A percentile compares a stretch with the other conserved stretches of the same genome.
Conservation (phyloP, 2,797 vertebrate species). For the Enoplosus armatus region DNA sequence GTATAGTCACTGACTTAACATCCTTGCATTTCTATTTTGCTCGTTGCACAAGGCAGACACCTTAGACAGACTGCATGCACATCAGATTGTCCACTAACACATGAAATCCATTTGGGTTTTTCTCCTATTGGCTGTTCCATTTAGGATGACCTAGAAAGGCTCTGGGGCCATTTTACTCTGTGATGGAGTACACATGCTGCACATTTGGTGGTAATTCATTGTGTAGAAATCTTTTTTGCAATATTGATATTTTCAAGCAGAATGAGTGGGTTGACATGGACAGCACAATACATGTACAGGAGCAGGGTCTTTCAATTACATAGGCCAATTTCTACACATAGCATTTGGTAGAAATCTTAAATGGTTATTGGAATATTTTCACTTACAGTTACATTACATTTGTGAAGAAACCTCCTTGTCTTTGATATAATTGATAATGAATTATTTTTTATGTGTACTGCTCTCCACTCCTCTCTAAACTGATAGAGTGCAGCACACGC, state of each 20-base stretch:
- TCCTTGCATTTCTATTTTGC: slow-evolving; percentile 23
- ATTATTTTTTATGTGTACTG: neutral
- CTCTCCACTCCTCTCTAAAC: neutral
- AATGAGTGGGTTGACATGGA: neutral
- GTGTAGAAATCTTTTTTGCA: neutral
- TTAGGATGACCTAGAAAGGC: slow-evolving; percentile 58
- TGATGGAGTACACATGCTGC: slow-evolving; percentile 4
- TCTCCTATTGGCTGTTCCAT: slow-evolving; percentile 20
- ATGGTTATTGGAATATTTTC: slow-evolving; percentile 6
- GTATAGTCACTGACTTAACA: slow-evolving; percentile 51
- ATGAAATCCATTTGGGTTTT: slow-evolving; percentile 14
- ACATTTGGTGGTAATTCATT: slow-evolving; percentile 20
- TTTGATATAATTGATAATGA: neutral
- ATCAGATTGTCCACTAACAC: neutral
- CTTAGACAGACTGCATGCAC: slow-evolving; percentile 9
- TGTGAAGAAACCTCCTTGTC: neutral
- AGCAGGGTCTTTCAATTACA: neutral
- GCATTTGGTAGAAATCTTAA: slow-evolving; percentile 7
- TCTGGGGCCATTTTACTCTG: slow-evolving; percentile 47
- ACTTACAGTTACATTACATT: neutral
- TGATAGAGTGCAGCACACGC: neutral
- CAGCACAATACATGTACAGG: neutral
- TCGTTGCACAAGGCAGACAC: slow-evolving; percentile 7
- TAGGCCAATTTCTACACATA: neutral
- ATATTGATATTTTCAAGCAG: neutral